Base-by-base conservation (phyloP, 2,797 vertebrate genomes). In the Hybognathus amarus region DNA sequence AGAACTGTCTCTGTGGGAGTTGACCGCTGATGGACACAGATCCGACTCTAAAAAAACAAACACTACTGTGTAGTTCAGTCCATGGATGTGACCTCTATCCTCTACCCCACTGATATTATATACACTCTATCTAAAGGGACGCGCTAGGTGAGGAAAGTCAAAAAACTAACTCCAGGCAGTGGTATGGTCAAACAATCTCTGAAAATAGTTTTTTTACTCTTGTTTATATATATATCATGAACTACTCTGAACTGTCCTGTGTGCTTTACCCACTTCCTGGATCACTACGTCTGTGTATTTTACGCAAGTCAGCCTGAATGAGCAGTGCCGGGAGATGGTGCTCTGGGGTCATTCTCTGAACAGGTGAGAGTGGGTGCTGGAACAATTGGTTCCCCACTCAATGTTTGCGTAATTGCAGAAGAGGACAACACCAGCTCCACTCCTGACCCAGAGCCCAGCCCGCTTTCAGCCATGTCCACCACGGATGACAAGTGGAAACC, bases 11-110 rank as follows among this genome's bases (percentile, higher is more conserved):
- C 67, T 68, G 77, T 77, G 79, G 68, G 78, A 77, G 79, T n/a
- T 73, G 78, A 69, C 79, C 12, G 69, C 63, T 86, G 85, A 84
- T 79, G 54, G 77, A 84, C 77, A 84, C 59, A 40, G 56, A 84
- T 66, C 76, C 13, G 8, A 74, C 45, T 74, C n/a, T 22, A 56
- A 84, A 74, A 84, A 74, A 74, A 74, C 77, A 84, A 79, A 84
- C 77, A 74, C 50, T 18, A 68, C 64, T 82, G 59, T 61, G 33
- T 54, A 66, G 45, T 74, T 74, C 80, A 64, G 56, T 77, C 17
- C 81, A 64, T 24, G 54, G 64, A 38, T 27, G 36, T 77, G 40
- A 76, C 80, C 70, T 83, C 71, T 61, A 47, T 67, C 38, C 45
- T 77, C 59, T 79, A 38, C 56, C 52, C 71, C 8, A 61, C 45